Base-by-base conservation (phyloP, 2,888 invertebrate species). In the Cotesia congregata region DNA sequence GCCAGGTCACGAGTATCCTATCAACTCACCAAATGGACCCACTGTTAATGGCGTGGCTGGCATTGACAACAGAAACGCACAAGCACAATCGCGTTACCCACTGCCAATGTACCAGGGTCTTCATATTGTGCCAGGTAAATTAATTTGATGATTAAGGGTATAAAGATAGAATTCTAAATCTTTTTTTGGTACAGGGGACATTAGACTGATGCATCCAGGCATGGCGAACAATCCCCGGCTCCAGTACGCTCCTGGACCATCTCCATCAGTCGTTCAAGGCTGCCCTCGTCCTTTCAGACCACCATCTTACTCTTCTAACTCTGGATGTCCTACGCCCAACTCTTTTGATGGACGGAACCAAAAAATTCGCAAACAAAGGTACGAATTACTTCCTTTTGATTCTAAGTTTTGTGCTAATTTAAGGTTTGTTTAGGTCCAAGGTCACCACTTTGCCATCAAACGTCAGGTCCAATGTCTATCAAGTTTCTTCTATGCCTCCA, bases 61-160 rank as follows among this genome's bases (percentile, higher is more conserved):
- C 77, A 87, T 86, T 74, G 89, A 88, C 80, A 82, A 82, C 70
- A 86, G 88, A 86, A 88, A 79, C 84, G 85, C 85, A 83, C 89
- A 88, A 84, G 79, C 85, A 75, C 88, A 87, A 82, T 83, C 88
- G 81, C 88, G 87, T 82, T 89, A 88, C 82, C 88, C 89, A 87
- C 86, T 89, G 87, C 88, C 89, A 87, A 87, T 89, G 86, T 89
- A 88, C 84, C 88, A 88, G 83, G 88, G 87, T 86, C 86, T 88
- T 81, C 88, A 88, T 83, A 87, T 88, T 79, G 85, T 89, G 74
- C 88, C 88, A 86, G 88, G 89, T 89, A 72, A 67, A n/a, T 65
- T 39, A 9, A 20, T 67, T 67, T 12, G 20, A 40, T 67, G 59
- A 5, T 40, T 15, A 30, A 38, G 4, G 1, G 20, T 1, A 20